Evolutionary conservation across 2,797 vertebrate genomes (phyloP).

Genomic region (Urocyon cinereoargenteus): DNA sequence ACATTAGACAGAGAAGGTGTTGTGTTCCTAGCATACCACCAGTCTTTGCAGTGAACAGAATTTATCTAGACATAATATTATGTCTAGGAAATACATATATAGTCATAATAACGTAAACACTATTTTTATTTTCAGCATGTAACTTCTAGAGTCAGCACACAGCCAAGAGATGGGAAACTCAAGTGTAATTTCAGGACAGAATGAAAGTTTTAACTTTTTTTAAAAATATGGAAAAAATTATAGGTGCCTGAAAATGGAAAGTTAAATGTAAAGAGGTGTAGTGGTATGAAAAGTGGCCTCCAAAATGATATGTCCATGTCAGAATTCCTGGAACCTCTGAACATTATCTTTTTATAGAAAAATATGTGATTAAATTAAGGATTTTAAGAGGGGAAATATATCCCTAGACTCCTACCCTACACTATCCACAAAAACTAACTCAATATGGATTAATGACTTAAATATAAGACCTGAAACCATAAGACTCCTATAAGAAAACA

Average conservation of each 20-base stretch:
- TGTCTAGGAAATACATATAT: not conserved
- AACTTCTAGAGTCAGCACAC: not conserved
- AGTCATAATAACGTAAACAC: not conserved
- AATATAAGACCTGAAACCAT: not conserved
- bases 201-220: not conserved
- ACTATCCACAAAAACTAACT: not conserved
- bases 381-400: not conserved
- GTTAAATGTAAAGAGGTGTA: not conserved
- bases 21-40: not conserved
- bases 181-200: not conserved
- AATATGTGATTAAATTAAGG: not conserved
- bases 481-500: not conserved
- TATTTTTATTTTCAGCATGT: not conserved
- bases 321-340: not conserved
- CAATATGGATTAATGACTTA: not conserved
- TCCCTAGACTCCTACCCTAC: not conserved
- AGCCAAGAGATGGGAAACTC: not conserved
- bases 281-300: not conserved
- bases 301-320: too few relatives aligned
- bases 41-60: not conserved
- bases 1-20: not conserved
- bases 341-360: not conserved
- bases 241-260: not conserved
- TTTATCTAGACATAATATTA: not conserved
- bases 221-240: not conserved